These are phyloP conservation scores for Halcyon smyrnensis DNA, from an alignment of 2,797 vertebrate genomes.

Conservation along the genomic window DNA sequence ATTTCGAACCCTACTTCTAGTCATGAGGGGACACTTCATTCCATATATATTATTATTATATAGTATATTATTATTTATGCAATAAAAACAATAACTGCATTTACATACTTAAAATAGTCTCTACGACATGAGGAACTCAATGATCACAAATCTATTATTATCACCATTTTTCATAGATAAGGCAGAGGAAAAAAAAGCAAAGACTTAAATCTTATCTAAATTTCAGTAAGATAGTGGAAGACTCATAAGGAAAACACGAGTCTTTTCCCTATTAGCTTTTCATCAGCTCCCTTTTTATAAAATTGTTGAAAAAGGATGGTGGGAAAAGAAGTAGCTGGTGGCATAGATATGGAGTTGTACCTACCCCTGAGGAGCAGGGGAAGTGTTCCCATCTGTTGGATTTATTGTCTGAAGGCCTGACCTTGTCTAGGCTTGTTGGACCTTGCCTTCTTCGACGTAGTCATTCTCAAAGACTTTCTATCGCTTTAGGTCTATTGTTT, in stretches of 20 bases:
- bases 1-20: not conserved
- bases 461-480: not conserved
- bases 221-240: not conserved
- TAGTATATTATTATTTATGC: not conserved
- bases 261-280: not conserved
- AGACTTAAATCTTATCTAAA: not conserved
- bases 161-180: not conserved
- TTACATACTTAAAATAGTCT: not conserved
- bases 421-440: not conserved
- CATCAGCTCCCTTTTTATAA: not conserved
- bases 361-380: not conserved
- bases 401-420: not conserved
- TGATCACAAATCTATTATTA: not conserved
- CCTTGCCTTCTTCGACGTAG: not conserved
- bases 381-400: not conserved
- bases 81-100: not conserved
- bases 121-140: not conserved
- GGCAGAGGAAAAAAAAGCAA: not conserved
- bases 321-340: not conserved
- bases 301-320: not conserved
- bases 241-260: not conserved
- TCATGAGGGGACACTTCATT: not conserved
- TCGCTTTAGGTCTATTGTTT: not conserved
- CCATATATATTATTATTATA: not conserved
- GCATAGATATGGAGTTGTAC: rapidly evolving